These are phyloP conservation scores for Dugesia japonica DNA, from an alignment of 2,888 invertebrate species.

Conservation along the genomic window DNA sequence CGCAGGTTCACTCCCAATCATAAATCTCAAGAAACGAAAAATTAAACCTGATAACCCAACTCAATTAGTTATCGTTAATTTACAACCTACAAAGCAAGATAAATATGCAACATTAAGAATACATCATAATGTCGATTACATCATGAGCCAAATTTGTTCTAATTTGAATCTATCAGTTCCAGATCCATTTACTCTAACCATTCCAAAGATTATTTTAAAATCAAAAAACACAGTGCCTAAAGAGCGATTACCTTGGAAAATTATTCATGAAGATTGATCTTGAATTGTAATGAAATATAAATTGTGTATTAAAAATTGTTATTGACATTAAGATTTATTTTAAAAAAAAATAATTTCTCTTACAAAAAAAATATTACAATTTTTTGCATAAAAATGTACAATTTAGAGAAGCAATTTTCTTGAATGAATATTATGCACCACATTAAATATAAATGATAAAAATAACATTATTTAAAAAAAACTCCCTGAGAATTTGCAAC, in stretches of 20 bases:
- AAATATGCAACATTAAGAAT: constrained; percentile 74
- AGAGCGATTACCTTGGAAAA: constrained; percentile 26
- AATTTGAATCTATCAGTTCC: constrained; percentile 17
- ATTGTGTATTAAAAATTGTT: neutral
- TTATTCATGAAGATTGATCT: neutral
- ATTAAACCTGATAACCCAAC: constrained; percentile 50
- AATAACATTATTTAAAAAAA: neutral
- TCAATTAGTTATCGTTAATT: constrained; percentile 74
- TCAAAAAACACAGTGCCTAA: constrained; percentile 20
- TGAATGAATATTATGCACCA: neutral
- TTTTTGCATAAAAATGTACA: neutral
- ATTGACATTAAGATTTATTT: neutral
- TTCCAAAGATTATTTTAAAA: neutral
- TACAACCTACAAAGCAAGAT: constrained; percentile 93
- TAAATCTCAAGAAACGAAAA: constrained; percentile 48
- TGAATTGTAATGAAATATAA: neutral
- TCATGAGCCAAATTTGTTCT: constrained; percentile 48
- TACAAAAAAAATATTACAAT: neutral
- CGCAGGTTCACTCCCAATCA: constrained; percentile 74
- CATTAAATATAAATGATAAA: neutral
- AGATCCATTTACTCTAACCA: neutral
- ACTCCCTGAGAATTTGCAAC: neutral
- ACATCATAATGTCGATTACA: constrained; percentile 70
- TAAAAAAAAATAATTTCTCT: neutral
- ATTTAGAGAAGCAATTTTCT: neutral